phyloP scores from a whole-genome alignment of 2,888 invertebrate species.

The Platerodrilus igneus region DNA sequence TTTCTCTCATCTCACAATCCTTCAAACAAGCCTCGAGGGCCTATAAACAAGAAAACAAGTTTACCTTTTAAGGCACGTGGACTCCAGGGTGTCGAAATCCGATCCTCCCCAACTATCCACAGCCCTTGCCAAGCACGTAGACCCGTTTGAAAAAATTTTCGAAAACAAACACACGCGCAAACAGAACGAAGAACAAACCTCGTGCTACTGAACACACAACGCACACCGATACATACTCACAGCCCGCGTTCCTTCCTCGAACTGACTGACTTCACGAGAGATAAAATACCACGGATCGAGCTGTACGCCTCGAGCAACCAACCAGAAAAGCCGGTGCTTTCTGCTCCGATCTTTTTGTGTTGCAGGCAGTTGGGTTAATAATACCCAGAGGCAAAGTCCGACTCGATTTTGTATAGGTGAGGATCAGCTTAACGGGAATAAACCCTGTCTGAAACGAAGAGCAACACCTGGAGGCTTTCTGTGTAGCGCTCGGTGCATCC shows the following conservation, averaged over 20 bases:
- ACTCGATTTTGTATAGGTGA: slow-evolving; percentile 34
- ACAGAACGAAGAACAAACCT: slow-evolving; percentile 16
- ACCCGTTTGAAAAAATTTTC: slow-evolving; percentile 41
- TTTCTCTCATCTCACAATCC: no score
- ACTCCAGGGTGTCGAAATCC: slow-evolving; percentile 43
- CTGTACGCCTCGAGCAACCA: slow-evolving; percentile 36
- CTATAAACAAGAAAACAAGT: no score
- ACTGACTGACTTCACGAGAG: slow-evolving; percentile 31
- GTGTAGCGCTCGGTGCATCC: no score
- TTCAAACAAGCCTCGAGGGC: no score
- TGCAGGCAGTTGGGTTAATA: slow-evolving; percentile 43
- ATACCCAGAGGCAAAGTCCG: slow-evolving; percentile 39
- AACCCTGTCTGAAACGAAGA: slow-evolving; percentile 41
- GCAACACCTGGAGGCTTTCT: slow-evolving; percentile 30
- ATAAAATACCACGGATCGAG: slow-evolving; percentile 31
- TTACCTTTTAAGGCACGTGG: slow-evolving; percentile 46
- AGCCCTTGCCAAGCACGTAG: slow-evolving; percentile 31
- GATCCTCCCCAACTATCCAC: slow-evolving; percentile 40
- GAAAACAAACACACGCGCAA: slow-evolving; percentile 3
- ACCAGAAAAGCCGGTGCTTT: slow-evolving; percentile 37
- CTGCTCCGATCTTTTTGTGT: slow-evolving; percentile 38
- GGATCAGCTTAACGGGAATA: slow-evolving; percentile 41
- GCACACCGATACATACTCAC: slow-evolving; percentile 22
- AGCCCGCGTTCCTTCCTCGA: slow-evolving; percentile 26
- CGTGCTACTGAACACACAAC: slow-evolving; percentile 22